These are phyloP conservation scores for Pavo muticus DNA, from an alignment of 2,113 vertebrate genomes.

Conservation along the genomic window DNA sequence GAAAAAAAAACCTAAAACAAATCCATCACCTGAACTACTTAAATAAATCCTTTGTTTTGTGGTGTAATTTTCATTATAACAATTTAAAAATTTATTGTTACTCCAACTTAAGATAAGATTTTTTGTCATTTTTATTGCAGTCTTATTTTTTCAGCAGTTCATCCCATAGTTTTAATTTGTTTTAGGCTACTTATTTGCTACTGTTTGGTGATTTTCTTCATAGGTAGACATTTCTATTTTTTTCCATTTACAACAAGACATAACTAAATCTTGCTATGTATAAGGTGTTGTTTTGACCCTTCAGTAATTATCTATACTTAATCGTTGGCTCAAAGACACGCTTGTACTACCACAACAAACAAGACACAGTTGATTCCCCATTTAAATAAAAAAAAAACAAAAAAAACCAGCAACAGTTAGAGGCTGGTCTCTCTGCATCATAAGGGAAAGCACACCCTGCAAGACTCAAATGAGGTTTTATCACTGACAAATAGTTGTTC, in stretches of 20 bases:
- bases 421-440: not conserved
- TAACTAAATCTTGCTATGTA: not conserved
- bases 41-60: constrained; percentile 6
- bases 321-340: not conserved
- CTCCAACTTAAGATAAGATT: constrained; percentile 15
- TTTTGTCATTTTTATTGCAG: constrained; percentile 37
- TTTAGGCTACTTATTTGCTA: not conserved
- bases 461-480: not conserved
- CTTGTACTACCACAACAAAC: not conserved
- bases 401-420: too few species aligned
- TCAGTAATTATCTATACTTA: not conserved
- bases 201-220: not conserved
- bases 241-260: not conserved
- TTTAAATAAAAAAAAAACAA: not conserved
- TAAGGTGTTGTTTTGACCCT: not conserved
- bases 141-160: constrained; percentile 17
- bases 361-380: not conserved
- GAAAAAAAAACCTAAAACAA: not conserved
- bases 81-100: not conserved
- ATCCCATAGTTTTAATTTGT: not conserved
- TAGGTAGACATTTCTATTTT: not conserved
- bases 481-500: not conserved
- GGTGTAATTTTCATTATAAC: constrained; percentile 23
- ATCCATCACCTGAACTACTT: constrained; percentile 11
- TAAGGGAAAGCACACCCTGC: not conserved